Conservation (phyloP, 1,140 invertebrate genomes). For the Halesus radiatus region DNA sequence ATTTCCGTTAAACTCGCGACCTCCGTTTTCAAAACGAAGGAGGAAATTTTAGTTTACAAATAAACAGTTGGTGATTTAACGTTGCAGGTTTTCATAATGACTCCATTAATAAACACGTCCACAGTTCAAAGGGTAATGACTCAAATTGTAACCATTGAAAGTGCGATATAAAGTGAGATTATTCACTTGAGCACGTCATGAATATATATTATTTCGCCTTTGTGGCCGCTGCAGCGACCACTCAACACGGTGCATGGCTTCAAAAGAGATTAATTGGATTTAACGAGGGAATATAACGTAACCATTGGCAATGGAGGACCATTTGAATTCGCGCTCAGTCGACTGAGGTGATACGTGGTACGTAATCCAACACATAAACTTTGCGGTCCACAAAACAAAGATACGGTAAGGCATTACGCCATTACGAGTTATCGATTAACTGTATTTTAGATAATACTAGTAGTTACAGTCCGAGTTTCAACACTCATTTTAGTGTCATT, state of each 20-base stretch:
- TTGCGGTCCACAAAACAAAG: too few relatives aligned
- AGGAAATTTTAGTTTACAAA: too few relatives aligned
- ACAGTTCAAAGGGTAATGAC: too few relatives aligned
- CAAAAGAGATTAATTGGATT: constrained; percentile 17
- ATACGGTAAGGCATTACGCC: neutral
- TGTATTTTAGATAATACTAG: neutral
- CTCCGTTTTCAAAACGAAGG: too few relatives aligned
- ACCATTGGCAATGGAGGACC: neutral
- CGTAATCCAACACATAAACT: neutral
- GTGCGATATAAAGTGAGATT: neutral
- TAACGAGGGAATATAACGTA: neutral
- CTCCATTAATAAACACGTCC: too few relatives aligned
- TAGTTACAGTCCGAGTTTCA: neutral
- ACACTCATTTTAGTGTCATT: too few relatives aligned
- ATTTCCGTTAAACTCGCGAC: too few relatives aligned
- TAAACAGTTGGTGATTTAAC: too few relatives aligned
- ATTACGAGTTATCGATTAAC: neutral
- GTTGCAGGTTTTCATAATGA: too few relatives aligned
- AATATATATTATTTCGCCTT: neutral
- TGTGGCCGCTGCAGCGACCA: neutral
- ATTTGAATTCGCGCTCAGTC: neutral
- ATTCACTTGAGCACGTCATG: constrained; percentile 8
- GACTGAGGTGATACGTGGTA: neutral
- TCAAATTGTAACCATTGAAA: too few relatives aligned
- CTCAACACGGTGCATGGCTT: neutral